A percentile compares a stretch with the other conserved stretches of the same genome.
Conservation (phyloP, 37 sponge, comb jelly and placozoan species). For the Mnemiopsis leidyi region DNA sequence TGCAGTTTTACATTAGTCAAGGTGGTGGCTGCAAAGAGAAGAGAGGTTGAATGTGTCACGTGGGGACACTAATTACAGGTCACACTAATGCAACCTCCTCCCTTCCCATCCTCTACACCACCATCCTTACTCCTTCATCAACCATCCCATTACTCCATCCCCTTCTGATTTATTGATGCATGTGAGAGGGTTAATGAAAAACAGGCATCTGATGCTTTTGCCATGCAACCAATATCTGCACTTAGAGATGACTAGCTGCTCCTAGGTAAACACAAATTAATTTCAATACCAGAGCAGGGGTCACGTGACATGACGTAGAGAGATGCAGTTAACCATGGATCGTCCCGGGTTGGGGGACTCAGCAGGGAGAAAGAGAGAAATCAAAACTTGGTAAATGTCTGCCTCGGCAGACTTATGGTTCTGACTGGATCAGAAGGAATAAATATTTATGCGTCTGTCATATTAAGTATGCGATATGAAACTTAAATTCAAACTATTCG, state of each 20-base stretch:
- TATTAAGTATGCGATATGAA: no score
- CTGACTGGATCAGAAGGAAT: no score
- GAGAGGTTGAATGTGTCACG: not conserved
- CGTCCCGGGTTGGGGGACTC: not conserved
- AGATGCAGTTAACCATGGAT: not conserved
- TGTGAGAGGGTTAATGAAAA: constrained; percentile 51
- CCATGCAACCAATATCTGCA: constrained; percentile 39
- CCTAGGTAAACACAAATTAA: constrained; percentile 49
- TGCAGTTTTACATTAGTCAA: not conserved
- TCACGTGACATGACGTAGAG: not conserved
- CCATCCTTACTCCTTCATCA: constrained; percentile 7
- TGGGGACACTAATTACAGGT: not conserved
- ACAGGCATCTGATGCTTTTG: constrained; percentile 48
- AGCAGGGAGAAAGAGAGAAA: not conserved
- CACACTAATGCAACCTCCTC: not conserved
- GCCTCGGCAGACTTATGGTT: no score
- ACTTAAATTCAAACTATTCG: no score
- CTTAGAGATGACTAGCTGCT: not conserved
- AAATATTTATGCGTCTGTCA: no score
- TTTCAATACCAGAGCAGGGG: not conserved
- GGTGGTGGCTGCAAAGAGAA: not conserved
- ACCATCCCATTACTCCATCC: constrained; percentile 26
- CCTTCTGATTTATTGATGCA: constrained; percentile 46
- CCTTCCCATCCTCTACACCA: not conserved
- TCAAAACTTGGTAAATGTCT: no score